A percentile compares a stretch with the other conserved stretches of the same genome.
phyloP scores from a whole-genome alignment of 1,140 invertebrate genomes.

The Drosophila triauraria region DNA sequence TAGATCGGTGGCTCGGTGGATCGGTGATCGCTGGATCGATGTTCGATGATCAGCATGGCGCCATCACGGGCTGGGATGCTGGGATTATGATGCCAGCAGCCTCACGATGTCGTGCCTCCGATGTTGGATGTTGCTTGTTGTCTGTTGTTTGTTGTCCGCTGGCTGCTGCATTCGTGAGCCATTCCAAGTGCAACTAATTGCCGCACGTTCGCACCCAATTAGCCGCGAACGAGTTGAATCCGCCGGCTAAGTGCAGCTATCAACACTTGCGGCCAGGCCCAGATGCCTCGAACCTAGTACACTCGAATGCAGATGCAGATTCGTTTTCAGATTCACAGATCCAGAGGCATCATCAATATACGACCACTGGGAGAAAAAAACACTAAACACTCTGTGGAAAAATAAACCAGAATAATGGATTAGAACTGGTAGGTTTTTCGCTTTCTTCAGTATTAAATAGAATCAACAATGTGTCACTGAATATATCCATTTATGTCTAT shows the following conservation, averaged over 20 bases:
- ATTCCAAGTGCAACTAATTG: slow-evolving; percentile 79
- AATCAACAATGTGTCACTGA: too few species aligned
- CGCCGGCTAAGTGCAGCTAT: slow-evolving; percentile 75
- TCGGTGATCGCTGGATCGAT: slow-evolving; percentile 30
- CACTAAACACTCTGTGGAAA: neutral
- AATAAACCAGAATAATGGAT: neutral
- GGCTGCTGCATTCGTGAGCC: slow-evolving; percentile 59
- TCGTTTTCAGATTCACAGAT: neutral
- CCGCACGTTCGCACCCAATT: slow-evolving; percentile 81
- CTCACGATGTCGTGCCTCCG: slow-evolving; percentile 56
- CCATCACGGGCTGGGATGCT: slow-evolving; percentile 29
- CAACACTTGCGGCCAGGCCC: slow-evolving; percentile 60
- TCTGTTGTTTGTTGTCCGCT: slow-evolving; percentile 5
- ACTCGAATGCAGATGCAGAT: slow-evolving; percentile 24
- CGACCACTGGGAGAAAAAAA: slow-evolving; percentile 8
- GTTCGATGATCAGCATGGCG: slow-evolving; percentile 74
- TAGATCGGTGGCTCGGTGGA: slow-evolving; percentile 43
- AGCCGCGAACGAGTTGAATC: slow-evolving; percentile 70
- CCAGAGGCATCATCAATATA: neutral
- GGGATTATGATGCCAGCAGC: slow-evolving; percentile 66
- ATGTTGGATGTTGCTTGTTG: slow-evolving; percentile 9
- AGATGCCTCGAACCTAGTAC: slow-evolving; percentile 32
- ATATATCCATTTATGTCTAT: too few species aligned
- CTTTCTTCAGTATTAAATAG: too few species aligned
- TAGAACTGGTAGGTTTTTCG: too few species aligned